Base-by-base conservation (phyloP, 2,113 vertebrate species). In the Orcinus orca region DNA sequence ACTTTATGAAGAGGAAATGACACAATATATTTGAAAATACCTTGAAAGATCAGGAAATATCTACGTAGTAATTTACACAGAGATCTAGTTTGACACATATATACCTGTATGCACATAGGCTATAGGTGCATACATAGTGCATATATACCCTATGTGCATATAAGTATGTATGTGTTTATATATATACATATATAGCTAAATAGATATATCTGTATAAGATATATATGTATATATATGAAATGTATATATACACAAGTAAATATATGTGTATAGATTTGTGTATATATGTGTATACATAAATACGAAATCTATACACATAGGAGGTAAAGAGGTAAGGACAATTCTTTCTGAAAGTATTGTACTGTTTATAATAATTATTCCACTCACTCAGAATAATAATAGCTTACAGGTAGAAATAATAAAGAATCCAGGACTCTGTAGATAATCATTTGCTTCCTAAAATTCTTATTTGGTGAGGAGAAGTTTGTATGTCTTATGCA, bases 281-380 rank as follows among this genome's bases (percentile, higher is more conserved):
- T 33, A 67, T 73, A 31, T 77, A 44, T 73, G 21, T 87, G 29
- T 62, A 15, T 91, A 65, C 8, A 13, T 26, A 58, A 58, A 3
- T 67, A 60, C 50, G 7, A 77, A 74, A 81, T 77, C 12, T 83
- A 65, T 77, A 82, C 10, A 65, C 14, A 77, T 55, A 44, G 33
- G 55, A 88, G 12, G 20, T n/a, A 70, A 90, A 85, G 23, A 97
- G 50, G 44, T 85, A 44, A 96, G 62, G 68, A 89, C 6, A 71
- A 29, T 81, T 90, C 14, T 89, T 93, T 93, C 87, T 87, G 67
- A 88, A 95, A 92, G 36, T 74, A n/a, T 87, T 76, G 36, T 50
- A 44, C 38, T 90, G 25, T 91, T 93, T 92, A 50, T 85, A 90
- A 83, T 92, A 89, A 93, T 96, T 65, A 60, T 33, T 58, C 55